Evolutionary conservation across 2,888 invertebrate genomes (phyloP).

Genomic region (Drosophila maculinotata): DNA sequence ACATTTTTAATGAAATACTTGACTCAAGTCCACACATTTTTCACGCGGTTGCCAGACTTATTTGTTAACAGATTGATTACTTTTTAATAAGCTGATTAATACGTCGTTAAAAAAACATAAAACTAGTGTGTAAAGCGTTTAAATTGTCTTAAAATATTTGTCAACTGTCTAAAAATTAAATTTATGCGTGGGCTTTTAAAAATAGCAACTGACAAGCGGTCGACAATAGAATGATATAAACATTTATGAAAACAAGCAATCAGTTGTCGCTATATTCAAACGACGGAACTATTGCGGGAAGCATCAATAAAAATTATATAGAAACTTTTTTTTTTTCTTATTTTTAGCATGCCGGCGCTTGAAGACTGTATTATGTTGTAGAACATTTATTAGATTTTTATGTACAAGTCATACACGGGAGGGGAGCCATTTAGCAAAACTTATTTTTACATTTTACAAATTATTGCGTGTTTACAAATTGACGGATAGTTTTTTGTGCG

Average conservation of each 20-base stretch:
- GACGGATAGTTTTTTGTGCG: too few relatives aligned
- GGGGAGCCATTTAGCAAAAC: too few relatives aligned
- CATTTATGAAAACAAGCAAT: constrained; percentile 2
- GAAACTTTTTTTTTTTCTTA: not conserved
- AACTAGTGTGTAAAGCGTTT: constrained; percentile 28
- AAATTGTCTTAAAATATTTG: constrained; percentile 39
- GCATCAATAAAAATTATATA: not conserved
- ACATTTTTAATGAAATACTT: constrained; percentile 10
- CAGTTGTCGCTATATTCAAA: not conserved
- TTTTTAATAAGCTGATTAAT: constrained; percentile 58
- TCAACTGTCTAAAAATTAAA: constrained; percentile 38
- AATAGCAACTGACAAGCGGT: constrained; percentile 52
- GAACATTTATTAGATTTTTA: not conserved
- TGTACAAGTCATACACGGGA: too few relatives aligned
- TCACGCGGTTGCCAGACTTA: too few relatives aligned
- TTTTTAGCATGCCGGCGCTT: not conserved
- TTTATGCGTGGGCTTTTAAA: constrained; percentile 48
- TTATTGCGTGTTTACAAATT: not conserved
- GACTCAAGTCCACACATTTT: constrained; percentile 16
- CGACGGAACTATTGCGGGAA: not conserved
- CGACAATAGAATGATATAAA: constrained; percentile 20
- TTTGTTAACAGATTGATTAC: constrained; percentile 56
- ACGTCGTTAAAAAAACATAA: constrained; percentile 31
- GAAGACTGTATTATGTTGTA: not conserved
- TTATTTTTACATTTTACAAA: not conserved